A percentile compares a stretch with the other conserved stretches of the same genome.
Conservation (phyloP, 2,113 vertebrate species). For the Aspiorhynchus laticeps region DNA sequence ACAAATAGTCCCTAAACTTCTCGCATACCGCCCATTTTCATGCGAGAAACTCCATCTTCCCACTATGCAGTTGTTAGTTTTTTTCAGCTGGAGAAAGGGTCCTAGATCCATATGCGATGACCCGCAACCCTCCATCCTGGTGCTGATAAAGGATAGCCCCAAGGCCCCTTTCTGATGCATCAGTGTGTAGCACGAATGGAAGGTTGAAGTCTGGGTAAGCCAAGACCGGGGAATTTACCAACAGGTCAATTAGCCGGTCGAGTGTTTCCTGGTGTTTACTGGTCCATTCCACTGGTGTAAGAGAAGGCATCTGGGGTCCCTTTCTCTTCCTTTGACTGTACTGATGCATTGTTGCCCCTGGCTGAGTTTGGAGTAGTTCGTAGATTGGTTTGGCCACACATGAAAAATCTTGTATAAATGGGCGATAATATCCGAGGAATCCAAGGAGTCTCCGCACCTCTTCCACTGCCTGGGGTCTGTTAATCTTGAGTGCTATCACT, state of each 20-base stretch:
- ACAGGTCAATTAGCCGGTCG: not conserved
- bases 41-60: too few species aligned
- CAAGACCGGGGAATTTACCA: not conserved
- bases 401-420: constrained; percentile 52
- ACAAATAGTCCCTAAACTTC: too few species aligned
- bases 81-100: too few species aligned
- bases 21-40: too few species aligned
- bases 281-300: not conserved
- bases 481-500: constrained; percentile 45
- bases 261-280: not conserved
- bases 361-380: constrained; percentile 36
- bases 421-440: constrained; percentile 51
- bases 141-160: too few species aligned
- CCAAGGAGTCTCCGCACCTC: constrained; percentile 19
- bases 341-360: not conserved
- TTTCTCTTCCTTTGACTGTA: not conserved
- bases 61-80: too few species aligned
- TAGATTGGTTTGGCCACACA: constrained; percentile 47
- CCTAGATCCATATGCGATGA: too few species aligned
- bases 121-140: too few species aligned
- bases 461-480: constrained; percentile 44
- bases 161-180: not conserved
- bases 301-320: not conserved
- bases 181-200: not conserved
- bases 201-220: not conserved